Percentiles rank a stretch among this genome's conserved stretches.
Evolutionary conservation across 2,797 vertebrate genomes (phyloP).

Genomic region (Centroberyx gerrardi): DNA sequence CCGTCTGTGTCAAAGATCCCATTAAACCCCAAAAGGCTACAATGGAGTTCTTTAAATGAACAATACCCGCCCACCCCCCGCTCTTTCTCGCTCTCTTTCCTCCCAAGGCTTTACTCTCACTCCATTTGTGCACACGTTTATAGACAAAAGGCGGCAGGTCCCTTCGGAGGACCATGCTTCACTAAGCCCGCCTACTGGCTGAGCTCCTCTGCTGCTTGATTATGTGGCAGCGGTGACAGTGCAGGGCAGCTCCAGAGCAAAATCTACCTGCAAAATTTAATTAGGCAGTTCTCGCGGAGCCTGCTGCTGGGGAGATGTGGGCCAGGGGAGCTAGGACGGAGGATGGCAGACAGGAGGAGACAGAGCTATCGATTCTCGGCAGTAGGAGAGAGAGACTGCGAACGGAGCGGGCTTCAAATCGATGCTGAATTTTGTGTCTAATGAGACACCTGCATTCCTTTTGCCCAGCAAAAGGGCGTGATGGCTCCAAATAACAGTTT

Average conservation of each 20-base stretch:
- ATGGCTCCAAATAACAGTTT: constrained; percentile 74
- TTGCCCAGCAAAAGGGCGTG: constrained; percentile 75
- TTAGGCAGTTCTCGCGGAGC: constrained; percentile 71
- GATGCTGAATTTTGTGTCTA: constrained; percentile 84
- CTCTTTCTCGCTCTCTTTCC: constrained; percentile 8
- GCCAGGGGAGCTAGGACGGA: constrained; percentile 63
- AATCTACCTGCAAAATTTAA: constrained; percentile 83
- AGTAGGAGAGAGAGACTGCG: constrained; percentile 70
- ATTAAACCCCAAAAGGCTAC: constrained; percentile 76
- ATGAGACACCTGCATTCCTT: constrained; percentile 84
- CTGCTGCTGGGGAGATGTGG: constrained; percentile 62
- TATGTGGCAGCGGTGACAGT: constrained; percentile 71
- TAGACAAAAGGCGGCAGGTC: constrained; percentile 57
- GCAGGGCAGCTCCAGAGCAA: constrained; percentile 67
- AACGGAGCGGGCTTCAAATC: constrained; percentile 75
- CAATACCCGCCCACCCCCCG: constrained; percentile 33
- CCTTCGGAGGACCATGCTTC: constrained; percentile 52
- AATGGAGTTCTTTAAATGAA: constrained; percentile 64
- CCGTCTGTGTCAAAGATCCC: constrained; percentile 67
- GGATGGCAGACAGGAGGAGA: constrained; percentile 70
- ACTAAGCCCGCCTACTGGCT: constrained; percentile 54
- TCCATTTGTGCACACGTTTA: constrained; percentile 45
- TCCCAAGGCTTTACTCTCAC: constrained; percentile 39
- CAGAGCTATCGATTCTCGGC: constrained; percentile 79
- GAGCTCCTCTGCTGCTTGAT: constrained; percentile 64